These are phyloP conservation scores for Cylindroiulus punctatus DNA, from an alignment of 2,888 invertebrate genomes.

Conservation along the genomic window DNA sequence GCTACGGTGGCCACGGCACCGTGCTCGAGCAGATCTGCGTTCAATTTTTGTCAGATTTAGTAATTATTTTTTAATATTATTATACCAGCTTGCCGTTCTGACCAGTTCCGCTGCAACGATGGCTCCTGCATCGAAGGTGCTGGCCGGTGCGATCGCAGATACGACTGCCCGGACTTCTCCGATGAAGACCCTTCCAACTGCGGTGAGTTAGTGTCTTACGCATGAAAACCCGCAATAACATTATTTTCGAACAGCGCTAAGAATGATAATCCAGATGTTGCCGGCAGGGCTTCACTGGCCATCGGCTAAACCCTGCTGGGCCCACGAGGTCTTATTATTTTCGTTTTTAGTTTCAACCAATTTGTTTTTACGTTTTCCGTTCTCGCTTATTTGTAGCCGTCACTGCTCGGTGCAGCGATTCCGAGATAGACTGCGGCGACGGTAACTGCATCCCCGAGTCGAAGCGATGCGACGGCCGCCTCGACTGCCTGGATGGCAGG, in stretches of 20 bases:
- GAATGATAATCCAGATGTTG: too few relatives aligned
- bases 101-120: slow-evolving; percentile 78
- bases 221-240: too few relatives aligned
- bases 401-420: slow-evolving; percentile 67
- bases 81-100: slow-evolving; percentile 69
- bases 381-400: neutral
- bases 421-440: slow-evolving; percentile 73
- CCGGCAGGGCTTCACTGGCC: too few relatives aligned
- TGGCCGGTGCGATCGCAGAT: slow-evolving; percentile 71
- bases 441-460: slow-evolving; percentile 71
- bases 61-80: neutral
- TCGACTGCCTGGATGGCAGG: slow-evolving; percentile 62
- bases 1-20: neutral
- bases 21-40: neutral
- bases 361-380: neutral
- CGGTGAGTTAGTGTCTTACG: neutral
- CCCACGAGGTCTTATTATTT: neutral
- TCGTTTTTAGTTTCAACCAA: neutral
- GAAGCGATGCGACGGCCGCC: slow-evolving; percentile 59
- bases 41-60: neutral
- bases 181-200: slow-evolving; percentile 69
- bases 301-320: too few relatives aligned
- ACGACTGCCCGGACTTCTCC: slow-evolving; percentile 72
- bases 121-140: slow-evolving; percentile 62
- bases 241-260: too few relatives aligned